These are phyloP conservation scores for Ptycholaimellus sp. DNA, from an alignment of 2,888 invertebrate species.

Conservation along the genomic window DNA sequence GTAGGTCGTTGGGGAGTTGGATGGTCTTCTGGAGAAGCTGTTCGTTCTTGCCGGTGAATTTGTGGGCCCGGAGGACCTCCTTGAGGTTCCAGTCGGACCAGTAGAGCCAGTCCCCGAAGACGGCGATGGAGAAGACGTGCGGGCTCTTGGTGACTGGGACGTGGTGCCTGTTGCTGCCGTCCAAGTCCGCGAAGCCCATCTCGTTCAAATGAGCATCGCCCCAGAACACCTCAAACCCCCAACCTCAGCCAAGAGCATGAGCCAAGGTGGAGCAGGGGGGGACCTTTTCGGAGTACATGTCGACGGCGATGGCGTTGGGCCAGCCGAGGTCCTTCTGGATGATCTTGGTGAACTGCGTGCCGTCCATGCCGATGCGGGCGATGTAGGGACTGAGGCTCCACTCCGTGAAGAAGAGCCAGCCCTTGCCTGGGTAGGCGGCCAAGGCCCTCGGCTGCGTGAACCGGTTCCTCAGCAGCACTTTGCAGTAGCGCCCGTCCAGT, in stretches of 20 bases:
- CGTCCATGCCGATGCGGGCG: slow-evolving; percentile 88
- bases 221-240: slow-evolving; percentile 49
- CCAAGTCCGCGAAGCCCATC: slow-evolving; percentile 59
- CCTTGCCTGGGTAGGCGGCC: slow-evolving; percentile 58
- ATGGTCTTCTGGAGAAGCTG: slow-evolving; percentile 17
- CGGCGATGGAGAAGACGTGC: slow-evolving; percentile 73
- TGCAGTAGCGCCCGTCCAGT: slow-evolving; percentile 60
- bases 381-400: slow-evolving; percentile 73
- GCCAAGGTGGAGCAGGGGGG: not conserved
- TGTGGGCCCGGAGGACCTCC: slow-evolving; percentile 57
- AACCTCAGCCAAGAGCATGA: not conserved
- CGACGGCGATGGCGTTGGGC: slow-evolving; percentile 90
- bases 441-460: slow-evolving; percentile 80
- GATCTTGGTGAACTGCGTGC: slow-evolving; percentile 52
- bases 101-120: slow-evolving; percentile 69
- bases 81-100: slow-evolving; percentile 98
- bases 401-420: slow-evolving; percentile 62
- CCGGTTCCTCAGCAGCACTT: slow-evolving; percentile 48
- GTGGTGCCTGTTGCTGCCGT: slow-evolving; percentile 55
- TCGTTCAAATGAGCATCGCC: slow-evolving; percentile 95
- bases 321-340: slow-evolving; percentile 83
- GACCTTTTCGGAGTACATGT: slow-evolving; percentile 76
- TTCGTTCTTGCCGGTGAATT: slow-evolving; percentile 43
- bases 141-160: slow-evolving; percentile 16
- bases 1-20: slow-evolving; percentile 23